Base-by-base conservation (phyloP, 2,888 invertebrate genomes). In the Zygothrica quintamaculata region DNA sequence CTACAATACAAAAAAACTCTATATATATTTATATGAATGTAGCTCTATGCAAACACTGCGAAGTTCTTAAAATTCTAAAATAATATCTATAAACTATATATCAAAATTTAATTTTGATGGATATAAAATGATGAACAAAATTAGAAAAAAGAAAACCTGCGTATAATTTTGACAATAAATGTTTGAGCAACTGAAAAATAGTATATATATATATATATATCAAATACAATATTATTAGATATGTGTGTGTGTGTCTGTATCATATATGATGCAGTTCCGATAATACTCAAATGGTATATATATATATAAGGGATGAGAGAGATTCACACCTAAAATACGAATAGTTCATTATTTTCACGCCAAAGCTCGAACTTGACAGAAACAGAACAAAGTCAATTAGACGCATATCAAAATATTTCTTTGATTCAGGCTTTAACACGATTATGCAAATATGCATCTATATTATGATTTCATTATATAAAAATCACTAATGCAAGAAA, bases 121-220 rank as follows among this genome's bases (percentile, higher is more conserved):
- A 18, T 53, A 56, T 33, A 16, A 39, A 56, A 46, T n/a, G 8
- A 18, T n/a, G n/a, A n/a, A n/a, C n/a, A n/a, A n/a, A n/a, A n/a
- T n/a, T n/a, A 37, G 12, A 16, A 33, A 39, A 25, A 43, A 50
- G 26, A 62, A 53, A 68, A 66, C 78, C 78, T 80, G 77, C 72
- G 51, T 78, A 80, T 80, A 77, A 80, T 80, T 81, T 81, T 57
- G 78, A 80, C 79, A 81, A 80, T 80, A 81, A 81, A 55, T 68
- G 59, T 66, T 77, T 64, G 53, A 64, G 52, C 47, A 67, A 66
- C 43, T 42, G 47, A 74, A 55, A 66, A 65, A 8, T 2, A 22
- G 5, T 22, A 22, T 22, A 22, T 1, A 48, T 62, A 57, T 42
- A 16, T 25, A 50, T 55, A 46, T 46, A 53, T 9, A 22, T 11